These are phyloP conservation scores for Oligia fasciuncula DNA, from an alignment of 2,888 invertebrate species.

Conservation along the genomic window DNA sequence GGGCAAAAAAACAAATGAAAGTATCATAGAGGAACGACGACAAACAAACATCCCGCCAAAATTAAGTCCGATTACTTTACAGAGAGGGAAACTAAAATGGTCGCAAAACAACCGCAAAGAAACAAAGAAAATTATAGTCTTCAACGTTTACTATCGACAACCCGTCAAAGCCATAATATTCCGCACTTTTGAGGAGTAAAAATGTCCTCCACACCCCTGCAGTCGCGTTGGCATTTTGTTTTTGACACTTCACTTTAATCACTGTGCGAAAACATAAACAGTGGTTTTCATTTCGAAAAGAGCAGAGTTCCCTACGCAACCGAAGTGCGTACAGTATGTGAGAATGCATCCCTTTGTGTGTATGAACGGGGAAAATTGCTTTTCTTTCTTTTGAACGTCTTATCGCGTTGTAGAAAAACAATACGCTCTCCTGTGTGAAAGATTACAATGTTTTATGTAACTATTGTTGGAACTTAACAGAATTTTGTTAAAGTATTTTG, in stretches of 20 bases:
- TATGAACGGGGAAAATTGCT: conserved; percentile 74
- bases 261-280: conserved; percentile 87
- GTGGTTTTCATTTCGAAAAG: conserved; percentile 87
- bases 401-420: conserved; percentile 61
- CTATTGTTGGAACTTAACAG: conserved; percentile 21
- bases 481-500: conserved; percentile 7
- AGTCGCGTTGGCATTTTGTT: conserved; percentile 81
- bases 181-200: conserved; percentile 73
- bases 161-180: conserved; percentile 80
- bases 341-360: conserved; percentile 76
- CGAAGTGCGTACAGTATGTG: conserved; percentile 77
- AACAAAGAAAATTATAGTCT: conserved; percentile 83
- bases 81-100: conserved; percentile 56
- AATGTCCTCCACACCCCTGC: conserved; percentile 67
- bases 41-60: conserved; percentile 61
- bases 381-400: conserved; percentile 70
- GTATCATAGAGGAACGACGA: conserved; percentile 13
- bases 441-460: conserved; percentile 37
- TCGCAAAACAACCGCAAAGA: conserved; percentile 61
- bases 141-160: conserved; percentile 80
- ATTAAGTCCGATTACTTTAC: conserved; percentile 53
- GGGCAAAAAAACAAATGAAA: conserved; percentile 30
- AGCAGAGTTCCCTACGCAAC: conserved; percentile 77
- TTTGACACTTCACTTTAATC: conserved; percentile 90
- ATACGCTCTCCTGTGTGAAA: conserved; percentile 33